Conservation (phyloP, 2,888 invertebrate species). For the Steromphala cineraria region DNA sequence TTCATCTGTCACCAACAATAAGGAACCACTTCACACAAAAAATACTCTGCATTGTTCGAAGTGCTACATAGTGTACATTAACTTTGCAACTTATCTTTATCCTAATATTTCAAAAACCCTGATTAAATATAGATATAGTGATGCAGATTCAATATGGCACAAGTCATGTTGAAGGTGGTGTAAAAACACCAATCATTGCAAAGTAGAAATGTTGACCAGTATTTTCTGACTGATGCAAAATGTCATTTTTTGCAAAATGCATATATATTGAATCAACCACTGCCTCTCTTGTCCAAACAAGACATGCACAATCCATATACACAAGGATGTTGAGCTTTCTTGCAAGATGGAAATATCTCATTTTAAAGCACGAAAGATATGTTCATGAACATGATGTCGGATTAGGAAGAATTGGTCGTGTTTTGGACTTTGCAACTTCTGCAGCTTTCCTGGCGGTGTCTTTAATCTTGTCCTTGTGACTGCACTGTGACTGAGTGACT, state of each 20-base stretch:
- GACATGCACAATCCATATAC: background rate
- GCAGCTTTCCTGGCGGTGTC: constrained; percentile 88
- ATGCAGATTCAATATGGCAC: no score
- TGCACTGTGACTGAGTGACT: constrained; percentile 28
- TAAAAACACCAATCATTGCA: no score
- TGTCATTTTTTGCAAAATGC: background rate
- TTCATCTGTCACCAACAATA: no score
- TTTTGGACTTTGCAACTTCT: constrained; percentile 82
- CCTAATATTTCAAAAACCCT: no score
- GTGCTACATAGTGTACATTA: no score
- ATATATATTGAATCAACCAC: background rate
- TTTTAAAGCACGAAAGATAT: background rate
- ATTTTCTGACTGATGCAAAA: background rate
- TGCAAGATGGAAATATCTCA: background rate
- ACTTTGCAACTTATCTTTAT: no score
- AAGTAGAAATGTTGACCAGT: background rate
- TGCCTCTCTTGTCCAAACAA: background rate
- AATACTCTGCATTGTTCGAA: no score
- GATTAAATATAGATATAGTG: no score
- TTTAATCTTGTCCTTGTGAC: constrained; percentile 81
- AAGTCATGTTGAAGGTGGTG: no score
- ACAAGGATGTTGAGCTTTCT: background rate
- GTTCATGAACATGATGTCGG: background rate
- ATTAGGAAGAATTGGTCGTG: constrained; percentile 22
- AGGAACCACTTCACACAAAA: no score